phyloP scores from a whole-genome alignment of 2,113 vertebrate species.

The Pithys albifrons region DNA sequence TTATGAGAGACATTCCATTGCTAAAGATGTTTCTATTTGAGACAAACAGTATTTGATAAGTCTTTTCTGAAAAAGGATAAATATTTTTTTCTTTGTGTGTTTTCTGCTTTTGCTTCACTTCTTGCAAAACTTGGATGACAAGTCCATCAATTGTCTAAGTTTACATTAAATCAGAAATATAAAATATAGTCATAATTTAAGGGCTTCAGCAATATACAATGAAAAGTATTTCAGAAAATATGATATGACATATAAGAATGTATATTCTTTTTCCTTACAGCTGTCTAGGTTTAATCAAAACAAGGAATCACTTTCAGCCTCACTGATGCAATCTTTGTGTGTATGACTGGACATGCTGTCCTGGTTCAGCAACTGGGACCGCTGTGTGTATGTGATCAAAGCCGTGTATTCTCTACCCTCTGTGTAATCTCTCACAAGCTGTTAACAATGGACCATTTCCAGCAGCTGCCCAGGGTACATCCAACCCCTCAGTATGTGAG shows the following conservation, averaged over 20 bases:
- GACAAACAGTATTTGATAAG: background rate
- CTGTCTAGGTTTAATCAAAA: background rate
- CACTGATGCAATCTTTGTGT: background rate
- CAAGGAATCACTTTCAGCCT: background rate
- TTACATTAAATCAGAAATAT: background rate
- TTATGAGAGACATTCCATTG: background rate
- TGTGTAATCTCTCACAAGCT: no score
- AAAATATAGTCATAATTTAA: background rate
- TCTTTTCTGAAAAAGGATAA: background rate
- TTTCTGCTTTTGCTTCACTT: background rate
- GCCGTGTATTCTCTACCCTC: no score
- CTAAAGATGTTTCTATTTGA: conserved; percentile 5
- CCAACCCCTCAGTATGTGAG: no score
- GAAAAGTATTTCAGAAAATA: background rate
- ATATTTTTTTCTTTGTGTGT: background rate
- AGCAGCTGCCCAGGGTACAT: no score
- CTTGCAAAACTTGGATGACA: background rate
- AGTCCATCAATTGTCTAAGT: background rate
- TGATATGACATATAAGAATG: background rate
- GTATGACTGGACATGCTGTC: background rate
- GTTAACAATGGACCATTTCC: no score
- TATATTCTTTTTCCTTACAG: background rate
- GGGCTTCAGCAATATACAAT: background rate
- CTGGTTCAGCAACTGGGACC: no score
- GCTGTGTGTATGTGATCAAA: no score